A percentile compares a stretch with the other conserved stretches of the same genome.
phyloP scores from a whole-genome alignment of 2,797 vertebrate genomes.

The Falco biarmicus region DNA sequence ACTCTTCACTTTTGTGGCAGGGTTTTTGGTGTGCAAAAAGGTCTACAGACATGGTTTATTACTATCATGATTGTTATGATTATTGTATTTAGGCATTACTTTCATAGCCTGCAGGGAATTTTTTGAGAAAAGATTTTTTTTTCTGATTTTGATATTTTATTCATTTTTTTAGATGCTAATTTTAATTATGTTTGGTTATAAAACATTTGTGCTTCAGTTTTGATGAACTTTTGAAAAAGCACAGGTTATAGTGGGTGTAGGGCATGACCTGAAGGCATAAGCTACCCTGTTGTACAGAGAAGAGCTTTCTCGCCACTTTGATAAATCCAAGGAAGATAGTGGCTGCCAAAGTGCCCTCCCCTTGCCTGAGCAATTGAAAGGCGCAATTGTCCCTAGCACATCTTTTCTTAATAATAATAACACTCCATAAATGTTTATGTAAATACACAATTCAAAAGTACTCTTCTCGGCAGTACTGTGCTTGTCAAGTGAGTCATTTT shows the following conservation, averaged over 20 bases:
- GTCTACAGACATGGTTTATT: background rate
- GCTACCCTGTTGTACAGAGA: background rate
- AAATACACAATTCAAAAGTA: slow-evolving; percentile 12
- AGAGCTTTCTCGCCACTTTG: background rate
- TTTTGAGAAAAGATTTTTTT: background rate
- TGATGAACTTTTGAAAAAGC: background rate
- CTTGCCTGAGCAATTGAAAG: background rate
- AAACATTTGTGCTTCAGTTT: background rate
- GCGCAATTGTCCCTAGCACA: background rate
- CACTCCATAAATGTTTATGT: slow-evolving; percentile 27
- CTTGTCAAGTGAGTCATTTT: slow-evolving; percentile 63
- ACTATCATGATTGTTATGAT: background rate
- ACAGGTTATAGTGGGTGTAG: background rate
- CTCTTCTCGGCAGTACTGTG: slow-evolving; percentile 44
- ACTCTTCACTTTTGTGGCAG: background rate
- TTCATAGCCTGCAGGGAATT: background rate
- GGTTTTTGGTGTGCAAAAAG: background rate
- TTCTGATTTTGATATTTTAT: background rate
- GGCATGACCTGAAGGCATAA: background rate
- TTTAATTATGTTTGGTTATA: background rate
- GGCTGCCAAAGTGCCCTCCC: background rate
- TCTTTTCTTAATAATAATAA: slow-evolving; percentile 8
- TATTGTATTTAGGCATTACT: background rate
- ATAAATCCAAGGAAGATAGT: background rate
- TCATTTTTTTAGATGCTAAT: background rate